These are phyloP conservation scores for Sclerodermus sp. DNA, from an alignment of 2,888 invertebrate species.

Conservation along the genomic window DNA sequence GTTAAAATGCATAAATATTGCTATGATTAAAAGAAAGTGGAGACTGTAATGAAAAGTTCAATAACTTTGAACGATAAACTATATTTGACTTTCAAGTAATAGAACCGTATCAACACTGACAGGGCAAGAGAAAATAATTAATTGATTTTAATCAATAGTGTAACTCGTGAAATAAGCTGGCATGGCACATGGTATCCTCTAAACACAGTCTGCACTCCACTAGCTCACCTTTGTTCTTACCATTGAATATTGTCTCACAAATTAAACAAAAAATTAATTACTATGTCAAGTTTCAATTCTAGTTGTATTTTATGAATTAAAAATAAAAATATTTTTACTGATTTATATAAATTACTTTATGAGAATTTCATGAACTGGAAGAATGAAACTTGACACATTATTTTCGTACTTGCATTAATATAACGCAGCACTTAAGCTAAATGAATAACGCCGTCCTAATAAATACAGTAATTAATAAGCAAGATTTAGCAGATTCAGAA, in stretches of 20 bases:
- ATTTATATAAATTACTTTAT: not conserved
- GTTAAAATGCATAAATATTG: too few relatives aligned
- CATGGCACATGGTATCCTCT: constrained; percentile 57
- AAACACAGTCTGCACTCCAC: constrained; percentile 60
- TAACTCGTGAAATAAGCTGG: constrained; percentile 51
- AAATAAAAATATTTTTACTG: not conserved
- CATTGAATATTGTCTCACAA: constrained; percentile 46
- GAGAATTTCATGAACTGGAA: not conserved
- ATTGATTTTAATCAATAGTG: constrained; percentile 40
- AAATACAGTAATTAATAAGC: constrained; percentile 46
- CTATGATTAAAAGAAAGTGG: not conserved
- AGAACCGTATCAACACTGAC: constrained; percentile 46
- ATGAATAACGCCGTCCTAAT: constrained; percentile 48
- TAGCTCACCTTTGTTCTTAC: constrained; percentile 56
- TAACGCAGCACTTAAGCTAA: constrained; percentile 43
- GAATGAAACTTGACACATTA: constrained; percentile 43
- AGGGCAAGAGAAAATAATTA: constrained; percentile 53
- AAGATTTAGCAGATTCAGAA: constrained; percentile 43
- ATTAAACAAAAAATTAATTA: constrained; percentile 46
- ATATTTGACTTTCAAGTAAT: constrained; percentile 43
- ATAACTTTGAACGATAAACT: constrained; percentile 32
- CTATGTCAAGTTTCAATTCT: constrained; percentile 44
- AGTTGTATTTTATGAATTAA: not conserved
- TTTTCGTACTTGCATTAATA: constrained; percentile 43
- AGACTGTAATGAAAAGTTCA: constrained; percentile 35